Evolutionary conservation across 2,113 vertebrate genomes (phyloP), one percentile per base, ranked within the genome.

Genomic region (Xiphophorus couchianus): DNA sequence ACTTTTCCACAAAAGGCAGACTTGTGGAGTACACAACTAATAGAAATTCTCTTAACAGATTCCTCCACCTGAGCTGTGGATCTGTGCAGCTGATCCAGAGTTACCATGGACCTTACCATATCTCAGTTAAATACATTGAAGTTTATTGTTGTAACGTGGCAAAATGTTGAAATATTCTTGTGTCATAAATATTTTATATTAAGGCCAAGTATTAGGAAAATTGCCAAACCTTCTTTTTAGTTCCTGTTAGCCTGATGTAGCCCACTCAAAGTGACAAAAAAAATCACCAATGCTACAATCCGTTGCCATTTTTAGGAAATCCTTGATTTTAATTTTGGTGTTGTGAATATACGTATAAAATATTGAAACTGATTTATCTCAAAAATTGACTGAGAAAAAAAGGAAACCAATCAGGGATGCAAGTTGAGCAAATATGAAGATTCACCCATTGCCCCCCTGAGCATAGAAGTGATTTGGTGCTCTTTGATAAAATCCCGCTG

Each of bases 391-490:
- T 73, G 54, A 83, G 54, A 35, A 65, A 10, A 71, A 66, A 71
- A 27, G 39, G 9, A 65, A 66, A 69, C 51, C 61, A 14, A 25
- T 30, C 3, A 5, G 33, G 66, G 29, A 83, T 71, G 10, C 66
- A 76, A 62, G 62, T 51, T 44, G 73, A 76, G 69, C 48, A 82
- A 78, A 87, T 78, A 76, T 65, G 58, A 85, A 78, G 76, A 80
- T 79, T 84, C 76, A 84, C 62, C 72, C 74, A 68, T 85, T 48
- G 72, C 30, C 78, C 61, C 7, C 25, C 7, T 0, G 7, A 71
- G 62, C 25, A 27, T 35, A 69, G 64, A 54, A 76, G 77, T 89
- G 86, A 93, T 88, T 86, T 78, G 84, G 29, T 79, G 42, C 84
- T 85, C 82, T 89, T 81, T 82, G 84, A 91, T 85, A 78, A 81